Evolutionary conservation across 2,113 vertebrate genomes (phyloP), one percentile per base, ranked within the genome.

Genomic region (Cercocebus atys): DNA sequence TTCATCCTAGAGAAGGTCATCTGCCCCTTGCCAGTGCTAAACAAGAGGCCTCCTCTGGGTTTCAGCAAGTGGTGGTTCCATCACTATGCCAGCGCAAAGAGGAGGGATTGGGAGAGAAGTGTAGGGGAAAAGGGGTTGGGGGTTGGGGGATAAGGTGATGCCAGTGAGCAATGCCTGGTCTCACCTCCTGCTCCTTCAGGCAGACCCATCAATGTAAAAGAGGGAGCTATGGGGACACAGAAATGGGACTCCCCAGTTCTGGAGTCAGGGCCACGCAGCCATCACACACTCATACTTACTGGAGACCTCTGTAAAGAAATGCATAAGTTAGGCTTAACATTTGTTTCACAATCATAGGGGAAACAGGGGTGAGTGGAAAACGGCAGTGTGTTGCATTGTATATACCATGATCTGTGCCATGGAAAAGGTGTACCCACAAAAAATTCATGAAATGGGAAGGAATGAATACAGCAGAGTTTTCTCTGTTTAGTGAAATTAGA

Each of bases 161-260:
- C 22, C 47, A n/a, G 52, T 0, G 17, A 73, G 27, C 47, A 70
- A 57, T 72, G 30, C 38, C 18, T 8, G 3, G 5, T 45, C n/a
- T 27, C n/a, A 43, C 47, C n/a, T 55, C 38, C 25, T 11, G 4
- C 66, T 79, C 4, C 17, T 57, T 75, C 40, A 20, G 14, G 27
- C 20, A 47, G 27, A 78, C 23, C 13, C n/a, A 27, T 40, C 35
- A 22, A 32, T 59, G 20, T 78, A 6, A n/a, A 47, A 92, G 73
- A 75, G 57, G 78, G n/a, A 43, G n/a, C 1, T 0, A 0, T 4
- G 0, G 8, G 22, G 38, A 3, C 17, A 2, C 9, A 52, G 5
- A 27, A 12, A 32, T 64, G 27, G 27, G 61, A 47, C 6, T 40
- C 13, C n/a, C 27, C 8, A 14, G 13, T 10, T 30, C 30, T 64